Conservation (phyloP, 2,888 invertebrate species). For the Morpho achilles region DNA sequence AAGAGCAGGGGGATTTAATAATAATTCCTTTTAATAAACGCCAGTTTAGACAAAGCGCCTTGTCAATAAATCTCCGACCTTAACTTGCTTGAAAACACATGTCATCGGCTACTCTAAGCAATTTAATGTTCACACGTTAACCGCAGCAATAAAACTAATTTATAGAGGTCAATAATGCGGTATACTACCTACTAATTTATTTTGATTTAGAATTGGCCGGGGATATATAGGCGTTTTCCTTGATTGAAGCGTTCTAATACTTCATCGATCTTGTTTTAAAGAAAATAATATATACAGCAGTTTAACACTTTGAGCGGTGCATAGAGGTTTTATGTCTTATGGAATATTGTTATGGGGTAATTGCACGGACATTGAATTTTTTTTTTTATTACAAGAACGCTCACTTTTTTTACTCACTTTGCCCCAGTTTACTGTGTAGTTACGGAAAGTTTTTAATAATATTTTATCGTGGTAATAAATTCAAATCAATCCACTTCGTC, state of each 20-base stretch:
- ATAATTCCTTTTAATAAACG: too few relatives aligned
- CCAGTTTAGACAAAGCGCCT: too few relatives aligned
- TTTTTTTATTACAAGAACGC: too few relatives aligned
- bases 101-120: not conserved
- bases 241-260: not conserved
- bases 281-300: too few relatives aligned
- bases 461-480: slow-evolving; percentile 11
- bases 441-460: slow-evolving; percentile 6
- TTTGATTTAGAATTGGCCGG: not conserved
- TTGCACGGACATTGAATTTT: too few relatives aligned
- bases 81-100: not conserved
- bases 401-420: not conserved
- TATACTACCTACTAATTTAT: slow-evolving; percentile 1
- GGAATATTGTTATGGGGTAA: too few relatives aligned
- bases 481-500: slow-evolving; percentile 6
- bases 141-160: not conserved
- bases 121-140: not conserved
- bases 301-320: too few relatives aligned
- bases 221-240: slow-evolving; percentile 2
- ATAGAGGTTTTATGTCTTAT: too few relatives aligned
- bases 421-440: slow-evolving; percentile 7
- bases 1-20: too few relatives aligned
- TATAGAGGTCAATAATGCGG: slow-evolving; percentile 5
- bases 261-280: too few relatives aligned
- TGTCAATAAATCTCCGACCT: too few relatives aligned